Evolutionary conservation across 2,113 vertebrate genomes (phyloP), one percentile per base, ranked within the genome.

Genomic region (Phrynosoma blainvillii): DNA sequence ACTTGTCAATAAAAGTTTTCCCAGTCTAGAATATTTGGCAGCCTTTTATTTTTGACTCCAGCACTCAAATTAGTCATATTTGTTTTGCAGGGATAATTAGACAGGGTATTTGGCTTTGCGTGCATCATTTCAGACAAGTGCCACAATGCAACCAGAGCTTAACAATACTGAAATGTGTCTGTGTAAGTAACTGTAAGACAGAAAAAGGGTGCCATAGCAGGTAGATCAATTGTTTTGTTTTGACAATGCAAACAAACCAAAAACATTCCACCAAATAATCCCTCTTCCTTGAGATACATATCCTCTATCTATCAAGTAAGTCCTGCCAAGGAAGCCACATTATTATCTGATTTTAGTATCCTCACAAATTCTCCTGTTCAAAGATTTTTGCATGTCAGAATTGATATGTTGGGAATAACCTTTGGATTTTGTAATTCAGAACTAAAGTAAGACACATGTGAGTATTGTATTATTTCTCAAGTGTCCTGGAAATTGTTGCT

Each of bases 41-140:
- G 32, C 73, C n/a, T 93, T 93, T 92, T 86, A 84, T 76, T 91
- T 92, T 90, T 87, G 89, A 90, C 32, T 88, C 90, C 40, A 94
- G 47, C 7, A 25, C 54, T 62, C 27, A 73, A 21, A 79, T 90
- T 90, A 89, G 86, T 88, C 92, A 91, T 77, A 87, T 42, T 65
- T 84, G 5, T 82, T 74, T 62, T 79, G 62, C 79, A 91, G 52
- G n/a, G 91, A 90, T 32, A 90, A 85, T 87, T 88, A 88, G 52
- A 4, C 74, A 88, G 42, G 42, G 7, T 47, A 47, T 77, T 7
- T 82, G 30, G 73, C 74, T 88, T 87, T 89, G 14, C 86, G 65
- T 78, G 2, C 65, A 84, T 82, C 47, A 52, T 47, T 89, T 25
- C 84, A 2, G 84, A 21, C 4, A 30, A 0, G 11, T n/a, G 27